phyloP scores from a whole-genome alignment of 2,888 invertebrate species.

The Ferrisia virgata region DNA sequence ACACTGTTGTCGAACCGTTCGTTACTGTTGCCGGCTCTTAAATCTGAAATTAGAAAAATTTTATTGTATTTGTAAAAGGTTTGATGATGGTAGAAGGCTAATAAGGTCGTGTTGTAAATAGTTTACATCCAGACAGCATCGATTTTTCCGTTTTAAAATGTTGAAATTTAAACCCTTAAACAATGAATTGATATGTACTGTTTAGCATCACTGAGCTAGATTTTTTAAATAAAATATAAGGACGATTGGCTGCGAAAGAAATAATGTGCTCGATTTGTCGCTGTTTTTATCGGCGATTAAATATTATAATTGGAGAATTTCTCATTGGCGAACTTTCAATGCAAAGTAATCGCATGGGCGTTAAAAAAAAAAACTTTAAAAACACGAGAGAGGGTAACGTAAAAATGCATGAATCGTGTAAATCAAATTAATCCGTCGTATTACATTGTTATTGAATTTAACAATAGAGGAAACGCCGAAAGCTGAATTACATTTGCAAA shows the following conservation, averaged over 20 bases:
- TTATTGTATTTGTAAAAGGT: too few species aligned
- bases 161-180: too few species aligned
- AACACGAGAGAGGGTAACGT: background rate
- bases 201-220: too few species aligned
- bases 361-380: background rate
- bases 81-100: too few species aligned
- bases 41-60: background rate
- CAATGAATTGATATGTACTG: too few species aligned
- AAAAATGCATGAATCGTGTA: background rate
- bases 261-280: too few species aligned
- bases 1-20: slow-evolving; percentile 56
- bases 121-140: too few species aligned
- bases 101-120: too few species aligned
- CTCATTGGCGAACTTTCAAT: background rate
- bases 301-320: background rate
- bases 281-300: background rate
- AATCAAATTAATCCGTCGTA: background rate
- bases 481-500: slow-evolving; percentile 3
- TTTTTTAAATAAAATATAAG: too few species aligned
- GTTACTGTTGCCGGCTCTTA: slow-evolving; percentile 9
- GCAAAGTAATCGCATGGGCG: background rate
- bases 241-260: too few species aligned
- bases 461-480: background rate
- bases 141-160: too few species aligned
- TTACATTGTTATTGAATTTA: background rate